Conservation (phyloP, 2,888 invertebrate species). For the Willowsia nigromaculata region DNA sequence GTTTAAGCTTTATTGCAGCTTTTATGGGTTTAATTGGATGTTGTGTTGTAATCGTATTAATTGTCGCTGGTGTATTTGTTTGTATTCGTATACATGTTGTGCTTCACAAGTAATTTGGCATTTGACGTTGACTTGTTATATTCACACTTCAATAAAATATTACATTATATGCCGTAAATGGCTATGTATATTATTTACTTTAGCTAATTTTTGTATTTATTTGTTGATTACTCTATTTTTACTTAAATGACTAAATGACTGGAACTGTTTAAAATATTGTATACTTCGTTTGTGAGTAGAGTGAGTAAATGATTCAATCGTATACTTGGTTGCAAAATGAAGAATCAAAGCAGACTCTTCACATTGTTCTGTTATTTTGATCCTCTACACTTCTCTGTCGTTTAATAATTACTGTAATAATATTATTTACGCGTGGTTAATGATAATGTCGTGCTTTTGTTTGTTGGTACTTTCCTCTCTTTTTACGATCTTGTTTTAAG, state of each 20-base stretch:
- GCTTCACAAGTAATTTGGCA: conserved; percentile 58
- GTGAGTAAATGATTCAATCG: conserved; percentile 70
- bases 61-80: conserved; percentile 27
- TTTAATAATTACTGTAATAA: neutral
- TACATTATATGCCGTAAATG: neutral
- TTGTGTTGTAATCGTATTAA: neutral
- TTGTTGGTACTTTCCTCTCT: neutral
- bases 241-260: conserved; percentile 66
- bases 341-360: conserved; percentile 32
- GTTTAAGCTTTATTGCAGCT: neutral
- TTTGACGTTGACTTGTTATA: conserved; percentile 41
- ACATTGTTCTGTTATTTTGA: conserved; percentile 20
- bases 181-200: neutral
- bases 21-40: conserved; percentile 7
- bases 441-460: neutral
- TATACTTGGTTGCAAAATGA: conserved; percentile 76
- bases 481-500: conserved; percentile 63
- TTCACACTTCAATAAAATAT: conserved; percentile 22
- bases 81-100: conserved; percentile 58
- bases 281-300: conserved; percentile 66
- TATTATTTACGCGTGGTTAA: conserved; percentile 14
- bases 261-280: conserved; percentile 63
- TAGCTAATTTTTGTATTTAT: neutral
- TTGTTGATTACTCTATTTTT: neutral
- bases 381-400: conserved; percentile 11